A percentile compares a stretch with the other conserved stretches of the same genome.
These are phyloP conservation scores for Tricholauxania praeusta DNA, from an alignment of 2,888 invertebrate genomes.

Conservation along the genomic window DNA sequence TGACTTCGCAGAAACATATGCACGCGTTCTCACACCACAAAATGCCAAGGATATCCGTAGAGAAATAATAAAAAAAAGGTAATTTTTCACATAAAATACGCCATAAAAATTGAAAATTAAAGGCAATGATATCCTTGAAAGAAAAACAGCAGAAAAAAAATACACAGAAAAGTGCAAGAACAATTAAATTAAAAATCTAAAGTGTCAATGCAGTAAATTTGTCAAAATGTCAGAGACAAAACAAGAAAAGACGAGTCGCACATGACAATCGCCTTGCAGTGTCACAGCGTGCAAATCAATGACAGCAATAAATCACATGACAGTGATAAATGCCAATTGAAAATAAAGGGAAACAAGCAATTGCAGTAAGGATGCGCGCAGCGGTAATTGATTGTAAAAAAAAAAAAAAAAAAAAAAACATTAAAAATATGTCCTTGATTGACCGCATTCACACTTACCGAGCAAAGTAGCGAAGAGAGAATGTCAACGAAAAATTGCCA, in stretches of 20 bases:
- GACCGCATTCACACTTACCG: constrained; percentile 17
- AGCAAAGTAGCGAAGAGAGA: neutral
- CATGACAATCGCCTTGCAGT: constrained; percentile 11
- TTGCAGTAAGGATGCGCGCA: constrained; percentile 14
- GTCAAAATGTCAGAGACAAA: constrained; percentile 27
- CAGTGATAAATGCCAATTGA: constrained; percentile 30
- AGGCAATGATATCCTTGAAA: neutral
- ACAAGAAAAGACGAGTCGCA: neutral
- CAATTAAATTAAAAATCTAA: constrained; percentile 22
- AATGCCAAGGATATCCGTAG: neutral
- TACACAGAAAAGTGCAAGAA: neutral
- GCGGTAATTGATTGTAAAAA: constrained; percentile 1
- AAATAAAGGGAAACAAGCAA: neutral
- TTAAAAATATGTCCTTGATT: constrained; percentile 26
- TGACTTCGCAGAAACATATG: constrained; percentile 18
- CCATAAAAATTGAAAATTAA: constrained; percentile 20
- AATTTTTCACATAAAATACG: constrained; percentile 5
- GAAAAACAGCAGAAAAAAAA: neutral
- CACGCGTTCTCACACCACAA: constrained; percentile 13
- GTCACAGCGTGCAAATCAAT: neutral
- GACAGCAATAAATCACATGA: constrained; percentile 32
- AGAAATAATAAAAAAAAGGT: neutral
- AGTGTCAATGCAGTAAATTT: constrained; percentile 25
- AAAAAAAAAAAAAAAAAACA: too few relatives aligned
- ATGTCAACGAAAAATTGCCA: neutral